Evolutionary conservation across 2,888 invertebrate genomes (phyloP).

Genomic region (Poecilobothrus nobilitatus): DNA sequence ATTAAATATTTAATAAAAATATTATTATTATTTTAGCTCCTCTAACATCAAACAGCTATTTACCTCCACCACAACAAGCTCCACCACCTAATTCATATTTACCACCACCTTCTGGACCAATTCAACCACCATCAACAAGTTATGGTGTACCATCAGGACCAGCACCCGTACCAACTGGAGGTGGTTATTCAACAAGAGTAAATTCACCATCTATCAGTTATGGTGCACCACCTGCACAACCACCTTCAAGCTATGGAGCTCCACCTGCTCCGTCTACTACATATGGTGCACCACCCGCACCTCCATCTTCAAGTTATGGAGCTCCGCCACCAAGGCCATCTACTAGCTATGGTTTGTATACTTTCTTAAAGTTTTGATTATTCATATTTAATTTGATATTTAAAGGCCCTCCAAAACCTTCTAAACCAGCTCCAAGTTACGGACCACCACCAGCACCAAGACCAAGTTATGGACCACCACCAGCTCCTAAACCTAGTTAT

Average conservation of each 20-base stretch:
- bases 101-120: conserved; percentile 45
- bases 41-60: conserved; percentile 32
- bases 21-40: background rate
- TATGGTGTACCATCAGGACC: conserved; percentile 48
- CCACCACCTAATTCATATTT: conserved; percentile 51
- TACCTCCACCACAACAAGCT: conserved; percentile 41
- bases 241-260: conserved; percentile 33
- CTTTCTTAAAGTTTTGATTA: background rate
- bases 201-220: conserved; percentile 43
- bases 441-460: conserved; percentile 35
- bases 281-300: conserved; percentile 33
- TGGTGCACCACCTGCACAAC: conserved; percentile 37
- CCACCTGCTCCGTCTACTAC: conserved; percentile 34
- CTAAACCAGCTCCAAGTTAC: conserved; percentile 31
- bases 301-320: conserved; percentile 34
- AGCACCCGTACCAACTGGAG: conserved; percentile 32
- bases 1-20: background rate
- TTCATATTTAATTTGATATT: background rate
- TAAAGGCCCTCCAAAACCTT: conserved; percentile 30
- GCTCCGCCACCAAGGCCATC: conserved; percentile 35
- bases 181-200: conserved; percentile 27
- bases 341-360: conserved; percentile 22
- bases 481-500: conserved; percentile 20
- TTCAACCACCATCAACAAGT: conserved; percentile 46
- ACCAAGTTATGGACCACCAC: conserved; percentile 35